Base-by-base conservation (phyloP, 23 tunicate species). In the Ciona savignyi region DNA sequence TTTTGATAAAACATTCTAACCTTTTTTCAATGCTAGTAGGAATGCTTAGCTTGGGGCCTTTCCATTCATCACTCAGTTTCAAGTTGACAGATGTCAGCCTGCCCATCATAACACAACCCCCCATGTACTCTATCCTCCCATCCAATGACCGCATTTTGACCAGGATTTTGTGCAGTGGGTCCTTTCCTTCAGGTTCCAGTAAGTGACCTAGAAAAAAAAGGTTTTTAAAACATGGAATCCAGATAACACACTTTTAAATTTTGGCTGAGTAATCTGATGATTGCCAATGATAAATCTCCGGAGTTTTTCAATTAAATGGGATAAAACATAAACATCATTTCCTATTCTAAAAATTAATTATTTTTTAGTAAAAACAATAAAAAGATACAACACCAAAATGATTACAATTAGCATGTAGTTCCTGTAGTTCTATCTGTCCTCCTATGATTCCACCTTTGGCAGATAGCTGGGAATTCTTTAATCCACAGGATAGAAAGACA, bases 21-120 rank as follows among this genome's bases (percentile, higher is more conserved):
- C 83, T 79, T 70, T 79, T 79, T 31, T 79, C 83, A n/a, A 70
- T 34, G n/a, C 70, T 70, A 2, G 70, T 61, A 1, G 76, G 76
- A 19, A 61, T 32, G 60, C 76, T 79, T 35, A 33, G 56, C n/a
- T 70, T 79, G 67, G 83, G 83, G 3, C 76, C 91, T 62, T 81
- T 80, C 97, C 97, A 91, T 69, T 91, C 88, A 70, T 91, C 97
- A 23, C 79, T 71, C 60, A 91, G 64, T 32, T 84, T 77, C 23
- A 91, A 24, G 24, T 71, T n/a, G 29, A 80, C 80, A 0, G 33
- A 24, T 1, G 97, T 84, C 30, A 91, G 72, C 66, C 89, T 85
- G 24, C 97, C 97, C 91, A 91, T 91, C 97, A 91, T 91, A 23
- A 84, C 72, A 62, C 97, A 81, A 3, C 86, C 75, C 15, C 97